Evolutionary conservation across 1,140 invertebrate species (phyloP), one percentile per base, ranked within the genome.

Genomic region (Mylabris phalerata): DNA sequence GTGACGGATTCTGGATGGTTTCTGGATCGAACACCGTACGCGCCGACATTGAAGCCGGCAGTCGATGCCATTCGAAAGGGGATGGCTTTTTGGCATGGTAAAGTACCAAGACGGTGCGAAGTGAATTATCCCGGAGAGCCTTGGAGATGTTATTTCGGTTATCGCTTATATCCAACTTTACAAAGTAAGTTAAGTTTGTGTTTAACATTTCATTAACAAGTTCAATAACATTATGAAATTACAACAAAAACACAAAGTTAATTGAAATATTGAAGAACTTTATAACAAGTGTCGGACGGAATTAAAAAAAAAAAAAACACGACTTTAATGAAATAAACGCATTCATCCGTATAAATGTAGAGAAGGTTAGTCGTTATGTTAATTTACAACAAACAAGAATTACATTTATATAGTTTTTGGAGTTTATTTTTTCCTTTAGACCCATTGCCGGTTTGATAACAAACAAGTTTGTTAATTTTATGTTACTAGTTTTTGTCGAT

Each of bases 1-100:
- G 82, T 93, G 0, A 86, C 89, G 1, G 93, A 96, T 72, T 95
- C 93, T 2, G 93, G 93, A 10, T 97, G 93, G 94, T 96, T 96
- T 67, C 74, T 96, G 19, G 93, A 96, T 75, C 82, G 90, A 60
- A 84, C 87, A 48, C 88, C 81, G 24, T 89, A 79, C 71, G 78
- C 75, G 43, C 79, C 78, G 0, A 77, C 68, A 59, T 67, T 67
- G 49, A 67, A 75, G 51, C 77, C 79, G 3, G 79, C 87, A 0
- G 79, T 82, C 2, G 84, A 88, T 52, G 83, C 84, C 1, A 83
- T 91, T 38, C 82, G 84, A 63, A 82, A 82, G 60, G 93, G 92
- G 2, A 86, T 91, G 70, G 81, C 87, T 60, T 69, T 93, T 40
- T 97, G 93, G 93, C 80, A 85, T 51, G 90, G 89, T 0, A 79